Percentiles rank a stretch among this genome's conserved stretches.
Conservation (phyloP, 2,113 vertebrate species). For the Protobothrops mucrosquamatus region DNA sequence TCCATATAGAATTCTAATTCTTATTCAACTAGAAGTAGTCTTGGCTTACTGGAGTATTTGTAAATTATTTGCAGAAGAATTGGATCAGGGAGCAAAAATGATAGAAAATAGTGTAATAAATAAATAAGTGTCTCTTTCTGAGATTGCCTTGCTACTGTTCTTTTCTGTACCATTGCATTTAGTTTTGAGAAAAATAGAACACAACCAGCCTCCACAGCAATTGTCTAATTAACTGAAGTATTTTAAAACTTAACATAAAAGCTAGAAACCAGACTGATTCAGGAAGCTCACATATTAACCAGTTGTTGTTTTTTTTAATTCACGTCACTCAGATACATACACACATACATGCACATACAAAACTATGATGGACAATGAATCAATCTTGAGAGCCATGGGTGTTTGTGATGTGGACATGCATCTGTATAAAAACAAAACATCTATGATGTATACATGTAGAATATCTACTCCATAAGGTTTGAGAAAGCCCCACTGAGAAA, state of each 20-base stretch:
- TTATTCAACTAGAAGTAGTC: background rate
- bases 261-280: background rate
- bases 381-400: background rate
- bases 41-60: background rate
- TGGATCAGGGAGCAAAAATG: background rate
- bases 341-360: no score
- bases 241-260: background rate
- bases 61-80: conserved; percentile 28
- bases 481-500: background rate
- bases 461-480: background rate
- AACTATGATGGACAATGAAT: background rate
- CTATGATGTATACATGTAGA: background rate
- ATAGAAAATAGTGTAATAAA: background rate
- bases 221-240: conserved; percentile 15
- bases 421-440: background rate
- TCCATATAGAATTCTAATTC: conserved; percentile 8
- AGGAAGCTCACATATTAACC: background rate
- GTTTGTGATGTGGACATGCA: background rate
- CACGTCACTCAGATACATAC: background rate
- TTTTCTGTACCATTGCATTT: background rate
- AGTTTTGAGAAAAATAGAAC: background rate
- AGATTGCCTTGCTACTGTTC: background rate
- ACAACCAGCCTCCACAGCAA: background rate
- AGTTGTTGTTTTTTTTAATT: background rate
- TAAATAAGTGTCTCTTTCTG: background rate